Evolutionary conservation across 2,888 invertebrate species (phyloP).

Genomic region (Epinotia nisella): DNA sequence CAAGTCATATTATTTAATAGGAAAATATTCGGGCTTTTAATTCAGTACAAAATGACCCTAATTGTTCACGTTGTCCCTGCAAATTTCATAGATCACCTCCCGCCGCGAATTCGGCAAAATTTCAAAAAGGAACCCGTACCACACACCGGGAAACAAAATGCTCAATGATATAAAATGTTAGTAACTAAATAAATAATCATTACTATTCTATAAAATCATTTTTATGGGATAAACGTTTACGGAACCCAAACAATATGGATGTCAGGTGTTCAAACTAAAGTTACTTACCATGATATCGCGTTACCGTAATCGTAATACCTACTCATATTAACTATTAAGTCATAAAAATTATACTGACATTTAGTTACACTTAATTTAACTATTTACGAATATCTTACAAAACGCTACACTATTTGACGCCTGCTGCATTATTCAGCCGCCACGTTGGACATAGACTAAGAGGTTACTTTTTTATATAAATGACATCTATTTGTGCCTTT

Average conservation of each 20-base stretch:
- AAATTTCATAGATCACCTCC: conserved; percentile 27
- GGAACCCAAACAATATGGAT: conserved; percentile 77
- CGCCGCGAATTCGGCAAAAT: conserved; percentile 8
- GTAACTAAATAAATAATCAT: conserved; percentile 42
- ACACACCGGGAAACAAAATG: conserved; percentile 10
- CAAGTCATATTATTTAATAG: not conserved
- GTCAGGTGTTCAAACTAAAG: conserved; percentile 61
- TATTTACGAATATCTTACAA: conserved; percentile 69
- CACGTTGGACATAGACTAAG: conserved; percentile 79
- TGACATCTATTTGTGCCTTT: conserved; percentile 53
- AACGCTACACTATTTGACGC: conserved; percentile 80
- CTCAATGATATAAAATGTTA: conserved; percentile 15
- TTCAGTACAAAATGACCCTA: conserved; percentile 37
- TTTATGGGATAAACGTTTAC: conserved; percentile 69
- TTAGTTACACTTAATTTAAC: conserved; percentile 62
- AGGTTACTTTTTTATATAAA: conserved; percentile 47
- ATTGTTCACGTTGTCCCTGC: conserved; percentile 37
- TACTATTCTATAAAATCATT: conserved; percentile 50
- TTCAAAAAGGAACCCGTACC: conserved; percentile 15
- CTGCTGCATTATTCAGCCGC: conserved; percentile 66
- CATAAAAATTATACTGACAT: conserved; percentile 67
- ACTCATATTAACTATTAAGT: conserved; percentile 78
- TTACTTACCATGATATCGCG: conserved; percentile 83
- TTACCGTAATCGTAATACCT: conserved; percentile 84
- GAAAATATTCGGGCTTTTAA: not conserved